These are phyloP conservation scores for Drosophila bipectinata DNA, from an alignment of 1,140 invertebrate species.

Conservation along the genomic window DNA sequence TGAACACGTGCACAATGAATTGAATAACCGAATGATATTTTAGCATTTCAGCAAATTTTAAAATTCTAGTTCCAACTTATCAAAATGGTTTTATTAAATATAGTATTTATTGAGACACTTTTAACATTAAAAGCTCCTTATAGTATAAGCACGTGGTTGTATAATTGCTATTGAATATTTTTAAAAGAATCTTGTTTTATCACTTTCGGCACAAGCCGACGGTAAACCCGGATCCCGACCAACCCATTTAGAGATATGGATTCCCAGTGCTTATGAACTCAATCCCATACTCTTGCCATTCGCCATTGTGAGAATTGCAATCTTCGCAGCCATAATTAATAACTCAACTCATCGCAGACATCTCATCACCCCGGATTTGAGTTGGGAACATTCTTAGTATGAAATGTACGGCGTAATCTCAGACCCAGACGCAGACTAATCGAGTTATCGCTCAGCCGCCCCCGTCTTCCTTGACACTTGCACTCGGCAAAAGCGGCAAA, in stretches of 20 bases:
- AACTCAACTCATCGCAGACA: conserved; percentile 42
- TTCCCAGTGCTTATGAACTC: conserved; percentile 10
- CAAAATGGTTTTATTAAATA: background rate
- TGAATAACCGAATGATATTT: background rate
- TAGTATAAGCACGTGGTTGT: background rate
- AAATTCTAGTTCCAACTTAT: background rate
- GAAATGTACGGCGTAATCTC: conserved; percentile 33
- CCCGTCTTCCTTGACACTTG: conserved; percentile 34
- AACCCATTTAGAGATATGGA: conserved; percentile 9
- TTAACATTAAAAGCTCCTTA: background rate
- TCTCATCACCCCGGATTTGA: conserved; percentile 40
- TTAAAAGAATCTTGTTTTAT: background rate
- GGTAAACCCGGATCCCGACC: background rate
- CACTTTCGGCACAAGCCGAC: background rate
- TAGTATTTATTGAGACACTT: background rate
- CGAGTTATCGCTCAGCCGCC: conserved; percentile 36
- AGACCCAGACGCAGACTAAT: conserved; percentile 41
- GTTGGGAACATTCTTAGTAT: conserved; percentile 29
- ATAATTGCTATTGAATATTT: background rate
- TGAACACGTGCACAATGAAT: background rate
- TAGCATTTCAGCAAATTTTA: background rate
- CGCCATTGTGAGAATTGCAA: conserved; percentile 21
- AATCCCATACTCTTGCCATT: background rate
- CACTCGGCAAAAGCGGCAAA: conserved; percentile 11
- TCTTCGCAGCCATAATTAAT: conserved; percentile 34